Conservation (phyloP, 1,140 invertebrate genomes). For the Homarus americanus region DNA sequence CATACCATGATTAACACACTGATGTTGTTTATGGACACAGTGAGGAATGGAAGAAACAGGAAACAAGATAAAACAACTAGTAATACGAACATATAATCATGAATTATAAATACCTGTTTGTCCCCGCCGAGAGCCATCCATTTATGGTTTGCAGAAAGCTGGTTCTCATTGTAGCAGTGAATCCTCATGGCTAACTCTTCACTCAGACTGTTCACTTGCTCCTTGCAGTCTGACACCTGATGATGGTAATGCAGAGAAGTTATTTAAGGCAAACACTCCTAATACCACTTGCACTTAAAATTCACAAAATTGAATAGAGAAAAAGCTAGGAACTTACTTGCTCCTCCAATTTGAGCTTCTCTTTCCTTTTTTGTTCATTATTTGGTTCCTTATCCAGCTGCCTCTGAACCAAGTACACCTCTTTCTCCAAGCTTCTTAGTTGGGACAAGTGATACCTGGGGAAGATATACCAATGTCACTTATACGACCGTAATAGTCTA, state of each 20-base stretch:
- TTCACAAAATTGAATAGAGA: too few relatives aligned
- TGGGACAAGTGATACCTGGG: slow-evolving; percentile 85
- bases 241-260: not conserved
- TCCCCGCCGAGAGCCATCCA: slow-evolving; percentile 78
- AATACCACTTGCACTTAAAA: too few relatives aligned
- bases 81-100: not conserved
- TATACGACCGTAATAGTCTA: too few relatives aligned
- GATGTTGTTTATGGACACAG: too few relatives aligned
- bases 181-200: slow-evolving; percentile 96
- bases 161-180: slow-evolving; percentile 92
- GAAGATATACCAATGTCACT: too few relatives aligned
- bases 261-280: too few relatives aligned
- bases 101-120: slow-evolving; percentile 49
- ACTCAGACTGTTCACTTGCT: slow-evolving; percentile 89
- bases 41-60: too few relatives aligned
- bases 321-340: slow-evolving; percentile 78
- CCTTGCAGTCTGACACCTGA: slow-evolving; percentile 86
- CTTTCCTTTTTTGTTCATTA: slow-evolving; percentile 80
- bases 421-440: slow-evolving; percentile 90
- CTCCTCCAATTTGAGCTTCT: slow-evolving; percentile 85
- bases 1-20: not conserved
- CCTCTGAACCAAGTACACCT: slow-evolving; percentile 93
- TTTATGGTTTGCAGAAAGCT: slow-evolving; percentile 83
- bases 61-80: not conserved
- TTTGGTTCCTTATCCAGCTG: slow-evolving; percentile 86